A percentile compares a stretch with the other conserved stretches of the same genome.
phyloP scores from a whole-genome alignment of 2,797 vertebrate species.

The Urophycis tenuis region DNA sequence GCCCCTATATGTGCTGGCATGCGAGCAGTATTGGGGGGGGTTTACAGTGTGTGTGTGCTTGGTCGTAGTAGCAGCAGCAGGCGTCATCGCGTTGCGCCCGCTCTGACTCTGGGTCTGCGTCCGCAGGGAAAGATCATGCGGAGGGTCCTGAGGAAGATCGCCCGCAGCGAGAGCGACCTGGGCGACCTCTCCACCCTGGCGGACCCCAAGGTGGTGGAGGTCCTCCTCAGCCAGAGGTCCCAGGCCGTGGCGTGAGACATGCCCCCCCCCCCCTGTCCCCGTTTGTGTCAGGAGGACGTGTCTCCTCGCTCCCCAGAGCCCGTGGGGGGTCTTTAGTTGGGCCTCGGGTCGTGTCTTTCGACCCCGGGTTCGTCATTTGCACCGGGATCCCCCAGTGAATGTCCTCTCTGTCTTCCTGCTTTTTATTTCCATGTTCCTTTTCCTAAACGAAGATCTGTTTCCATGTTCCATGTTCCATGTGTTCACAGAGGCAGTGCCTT shows the following conservation, averaged over 20 bases:
- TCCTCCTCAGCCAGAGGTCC: conserved; percentile 71
- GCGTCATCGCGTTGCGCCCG: too few relatives aligned
- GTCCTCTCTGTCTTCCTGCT: not conserved
- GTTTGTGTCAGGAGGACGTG: not conserved
- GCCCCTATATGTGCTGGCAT: not conserved
- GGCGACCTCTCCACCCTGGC: conserved; percentile 78
- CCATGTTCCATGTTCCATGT: not conserved
- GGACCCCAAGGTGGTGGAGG: conserved; percentile 75
- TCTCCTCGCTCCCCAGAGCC: not conserved
- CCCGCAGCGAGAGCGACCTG: conserved; percentile 73
- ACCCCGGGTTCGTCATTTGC: not conserved
- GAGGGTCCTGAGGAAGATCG: conserved; percentile 72
- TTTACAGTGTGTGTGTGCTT: too few relatives aligned
- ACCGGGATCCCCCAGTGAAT: not conserved
- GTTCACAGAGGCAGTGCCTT: not conserved
- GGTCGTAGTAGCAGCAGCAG: not conserved
- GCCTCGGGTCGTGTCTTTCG: not conserved
- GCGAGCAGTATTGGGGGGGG: too few relatives aligned
- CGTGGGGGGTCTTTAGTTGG: not conserved
- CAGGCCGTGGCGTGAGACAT: conserved; percentile 65
- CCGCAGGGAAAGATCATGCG: conserved; percentile 78
- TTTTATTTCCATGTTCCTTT: not conserved
- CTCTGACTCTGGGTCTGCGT: not conserved
- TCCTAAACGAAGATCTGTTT: not conserved
- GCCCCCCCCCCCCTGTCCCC: not conserved